Evolutionary conservation across 2,888 invertebrate species (phyloP), one percentile per base, ranked within the genome.

Genomic region (Drymonia ruficornis): DNA sequence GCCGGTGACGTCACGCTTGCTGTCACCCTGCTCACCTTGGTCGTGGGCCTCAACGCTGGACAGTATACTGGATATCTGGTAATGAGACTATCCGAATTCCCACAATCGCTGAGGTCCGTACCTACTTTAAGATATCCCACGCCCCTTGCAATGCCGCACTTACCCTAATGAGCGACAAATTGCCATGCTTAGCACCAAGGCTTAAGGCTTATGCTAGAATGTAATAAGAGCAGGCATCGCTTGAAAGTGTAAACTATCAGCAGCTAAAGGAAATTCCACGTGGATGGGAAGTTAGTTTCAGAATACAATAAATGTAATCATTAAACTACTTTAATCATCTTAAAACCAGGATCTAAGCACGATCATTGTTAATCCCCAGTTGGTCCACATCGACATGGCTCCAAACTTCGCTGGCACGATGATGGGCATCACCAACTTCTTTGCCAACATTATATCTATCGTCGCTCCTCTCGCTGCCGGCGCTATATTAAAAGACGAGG

Each of bases 381-480:
- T 95, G 29, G 97, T 96, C 69, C 97, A 97, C 72, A 96, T 97
- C 56, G 97, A 97, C 84, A 93, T 97, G 75, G 95, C 97, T 6
- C 97, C 97, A 0, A 96, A 96, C 78, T 97, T 95, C 76, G 96
- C 96, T 0, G 97, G 97, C 1, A 94, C 95, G 0, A 80, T 97
- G 57, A 96, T 97, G 96, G 97, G 97, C 8, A 95, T 97, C 63
- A 96, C 96, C 2, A 97, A 97, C 82, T 95, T 95, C 50, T 87
- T 94, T 12, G 95, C 96, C 0, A 97, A 96, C 76, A 81, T 96
- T 11, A 94, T 96, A 70, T 95, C 96, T 43, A 95, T 97, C 59
- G 83, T 97, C n/a, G 96, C 96, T 0, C 97, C 97, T 0, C 80
- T 96, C 0, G 89, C 94, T 0, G 96, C 96, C 0, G 96, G 96